These are phyloP conservation scores for Semaprochilodus insignis DNA, from an alignment of 2,797 vertebrate genomes.

Conservation along the genomic window DNA sequence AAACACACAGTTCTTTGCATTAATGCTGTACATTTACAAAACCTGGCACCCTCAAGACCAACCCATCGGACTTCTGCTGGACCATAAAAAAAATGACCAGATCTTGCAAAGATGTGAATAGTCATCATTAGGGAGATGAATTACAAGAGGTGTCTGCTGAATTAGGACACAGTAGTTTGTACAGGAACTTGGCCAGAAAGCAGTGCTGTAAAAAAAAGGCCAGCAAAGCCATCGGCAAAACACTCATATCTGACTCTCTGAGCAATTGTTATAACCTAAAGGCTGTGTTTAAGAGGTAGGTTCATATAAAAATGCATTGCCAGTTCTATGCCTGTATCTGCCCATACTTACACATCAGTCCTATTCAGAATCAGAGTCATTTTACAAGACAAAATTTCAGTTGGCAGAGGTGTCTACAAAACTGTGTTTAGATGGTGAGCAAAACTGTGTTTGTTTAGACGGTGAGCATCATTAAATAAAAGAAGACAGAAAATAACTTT, in stretches of 20 bases:
- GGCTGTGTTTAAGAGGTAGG: background rate
- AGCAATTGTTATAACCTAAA: background rate
- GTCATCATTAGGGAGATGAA: constrained; percentile 60
- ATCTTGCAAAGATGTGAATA: constrained; percentile 57
- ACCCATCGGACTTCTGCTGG: constrained; percentile 41
- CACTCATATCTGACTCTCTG: background rate
- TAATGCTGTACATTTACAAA: constrained; percentile 56
- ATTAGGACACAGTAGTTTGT: constrained; percentile 34
- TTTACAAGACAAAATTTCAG: no score
- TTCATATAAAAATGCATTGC: background rate
- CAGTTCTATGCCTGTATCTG: no score
- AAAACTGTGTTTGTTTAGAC: no score
- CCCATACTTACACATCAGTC: background rate
- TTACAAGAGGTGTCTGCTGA: constrained; percentile 45
- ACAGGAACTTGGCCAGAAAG: constrained; percentile 33
- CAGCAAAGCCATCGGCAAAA: constrained; percentile 24
- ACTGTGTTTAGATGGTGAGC: background rate
- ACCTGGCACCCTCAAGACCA: constrained; percentile 48
- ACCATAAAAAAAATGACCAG: constrained; percentile 43
- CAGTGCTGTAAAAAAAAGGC: constrained; percentile 35
- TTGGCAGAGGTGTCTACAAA: background rate
- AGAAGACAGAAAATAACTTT: background rate
- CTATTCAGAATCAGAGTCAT: no score
- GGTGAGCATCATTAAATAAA: background rate
- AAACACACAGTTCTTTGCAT: constrained; percentile 32